Conservation (phyloP, 2,113 vertebrate species). For the Sula dactylatra region DNA sequence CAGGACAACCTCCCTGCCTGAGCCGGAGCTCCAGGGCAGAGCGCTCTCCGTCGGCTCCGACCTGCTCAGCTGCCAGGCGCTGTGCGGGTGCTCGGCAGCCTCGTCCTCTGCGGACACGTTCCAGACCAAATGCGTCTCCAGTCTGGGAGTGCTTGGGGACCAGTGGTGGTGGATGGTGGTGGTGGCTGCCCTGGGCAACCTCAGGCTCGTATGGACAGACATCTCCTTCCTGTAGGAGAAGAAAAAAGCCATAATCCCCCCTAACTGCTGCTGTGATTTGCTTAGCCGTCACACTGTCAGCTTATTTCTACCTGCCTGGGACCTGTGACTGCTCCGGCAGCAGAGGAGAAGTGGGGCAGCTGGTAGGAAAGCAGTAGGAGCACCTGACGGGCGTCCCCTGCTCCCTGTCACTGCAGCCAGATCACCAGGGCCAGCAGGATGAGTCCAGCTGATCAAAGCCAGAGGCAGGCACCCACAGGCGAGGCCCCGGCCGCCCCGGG, state of each 20-base stretch:
- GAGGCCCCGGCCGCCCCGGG: rapidly evolving
- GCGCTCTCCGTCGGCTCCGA: not conserved
- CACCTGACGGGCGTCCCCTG: not conserved
- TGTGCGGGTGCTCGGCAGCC: not conserved
- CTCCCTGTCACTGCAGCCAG: not conserved
- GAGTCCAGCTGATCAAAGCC: not conserved
- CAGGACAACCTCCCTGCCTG: not conserved
- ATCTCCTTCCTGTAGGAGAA: not conserved
- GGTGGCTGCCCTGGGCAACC: not conserved
- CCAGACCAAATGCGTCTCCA: not conserved
- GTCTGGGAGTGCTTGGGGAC: not conserved
- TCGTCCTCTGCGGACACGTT: not conserved
- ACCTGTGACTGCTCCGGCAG: not conserved
- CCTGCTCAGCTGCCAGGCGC: not conserved
- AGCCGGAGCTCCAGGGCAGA: not conserved
- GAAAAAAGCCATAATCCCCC: not conserved
- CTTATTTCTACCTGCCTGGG: not conserved
- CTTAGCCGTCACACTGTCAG: not conserved
- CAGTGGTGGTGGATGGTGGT: not conserved
- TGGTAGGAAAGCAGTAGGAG: not conserved
- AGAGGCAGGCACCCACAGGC: not conserved
- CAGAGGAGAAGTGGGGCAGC: not conserved
- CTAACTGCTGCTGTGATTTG: not conserved
- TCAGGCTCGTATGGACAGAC: not conserved
- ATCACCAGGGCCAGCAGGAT: not conserved